Evolutionary conservation across 2,888 invertebrate species (phyloP).

Genomic region (Tiphia femorata): DNA sequence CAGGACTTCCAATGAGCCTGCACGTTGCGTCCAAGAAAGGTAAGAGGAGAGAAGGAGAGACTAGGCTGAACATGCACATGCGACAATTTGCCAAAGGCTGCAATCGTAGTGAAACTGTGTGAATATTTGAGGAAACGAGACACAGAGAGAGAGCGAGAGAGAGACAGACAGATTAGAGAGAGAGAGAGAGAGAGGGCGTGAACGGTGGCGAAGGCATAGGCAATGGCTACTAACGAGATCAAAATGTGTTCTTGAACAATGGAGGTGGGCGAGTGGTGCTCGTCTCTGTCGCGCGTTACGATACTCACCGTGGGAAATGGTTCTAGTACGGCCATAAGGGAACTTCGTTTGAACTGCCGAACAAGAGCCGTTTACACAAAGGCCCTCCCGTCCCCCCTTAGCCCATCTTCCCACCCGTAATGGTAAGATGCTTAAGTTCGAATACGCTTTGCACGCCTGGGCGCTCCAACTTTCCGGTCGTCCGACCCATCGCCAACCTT

Average conservation of each 20-base stretch:
- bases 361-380: constrained; percentile 56
- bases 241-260: constrained; percentile 41
- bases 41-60: too few relatives aligned
- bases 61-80: too few relatives aligned
- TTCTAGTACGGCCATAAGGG: constrained; percentile 38
- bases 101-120: too few relatives aligned
- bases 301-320: constrained; percentile 35
- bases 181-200: neutral
- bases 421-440: constrained; percentile 25
- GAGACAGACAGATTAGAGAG: neutral
- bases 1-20: too few relatives aligned
- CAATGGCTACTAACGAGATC: constrained; percentile 42
- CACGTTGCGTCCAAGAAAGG: too few relatives aligned
- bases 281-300: constrained; percentile 23
- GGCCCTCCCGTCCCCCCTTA: too few relatives aligned
- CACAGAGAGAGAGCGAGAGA: neutral
- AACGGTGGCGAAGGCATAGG: constrained; percentile 13
- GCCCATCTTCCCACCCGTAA: too few relatives aligned
- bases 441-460: constrained; percentile 4
- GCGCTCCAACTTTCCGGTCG: constrained; percentile 24
- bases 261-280: constrained; percentile 31
- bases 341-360: constrained; percentile 44
- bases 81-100: too few relatives aligned
- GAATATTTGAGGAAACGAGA: too few relatives aligned
- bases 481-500: too few relatives aligned